Evolutionary conservation across 2,113 vertebrate species (phyloP).

Genomic region (Pholis gunnellus): DNA sequence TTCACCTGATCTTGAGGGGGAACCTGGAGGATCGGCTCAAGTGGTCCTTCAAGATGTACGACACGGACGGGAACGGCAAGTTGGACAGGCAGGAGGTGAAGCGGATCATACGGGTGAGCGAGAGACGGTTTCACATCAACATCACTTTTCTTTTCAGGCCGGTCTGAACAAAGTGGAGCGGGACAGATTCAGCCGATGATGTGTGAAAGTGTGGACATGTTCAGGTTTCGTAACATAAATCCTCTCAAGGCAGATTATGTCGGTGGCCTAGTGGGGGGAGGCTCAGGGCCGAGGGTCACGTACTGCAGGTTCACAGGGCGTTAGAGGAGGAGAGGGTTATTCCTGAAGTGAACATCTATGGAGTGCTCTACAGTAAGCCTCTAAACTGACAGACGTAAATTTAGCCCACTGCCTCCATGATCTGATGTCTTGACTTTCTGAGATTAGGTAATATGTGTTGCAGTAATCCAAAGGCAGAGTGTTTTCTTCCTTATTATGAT

Average conservation of each 20-base stretch:
- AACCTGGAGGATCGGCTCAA: conserved; percentile 88
- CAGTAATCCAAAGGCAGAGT: neutral
- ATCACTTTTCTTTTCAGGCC: too few relatives aligned
- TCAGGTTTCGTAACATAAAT: conserved; percentile 48
- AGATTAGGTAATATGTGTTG: neutral
- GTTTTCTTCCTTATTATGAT: neutral
- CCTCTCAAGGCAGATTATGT: conserved; percentile 30
- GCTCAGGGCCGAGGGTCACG: neutral
- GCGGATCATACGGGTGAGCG: conserved; percentile 84
- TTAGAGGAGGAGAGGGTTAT: conserved; percentile 21
- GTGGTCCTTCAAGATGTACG: conserved; percentile 92
- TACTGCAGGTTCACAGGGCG: neutral
- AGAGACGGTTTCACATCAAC: too few relatives aligned
- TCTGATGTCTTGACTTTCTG: neutral
- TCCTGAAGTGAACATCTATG: conserved; percentile 23
- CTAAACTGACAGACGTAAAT: neutral
- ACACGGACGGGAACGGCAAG: conserved; percentile 88
- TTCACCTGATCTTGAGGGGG: conserved; percentile 86
- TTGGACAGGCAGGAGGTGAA: conserved; percentile 86
- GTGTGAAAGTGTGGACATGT: neutral
- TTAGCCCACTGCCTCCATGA: neutral
- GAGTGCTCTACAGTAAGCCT: conserved; percentile 17
- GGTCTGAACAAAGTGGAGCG: neutral
- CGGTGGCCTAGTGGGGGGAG: neutral
- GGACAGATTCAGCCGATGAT: too few relatives aligned